Evolutionary conservation across 2,797 vertebrate genomes (phyloP), one percentile per base, ranked within the genome.

Genomic region (Oceanodroma leucorhoa): DNA sequence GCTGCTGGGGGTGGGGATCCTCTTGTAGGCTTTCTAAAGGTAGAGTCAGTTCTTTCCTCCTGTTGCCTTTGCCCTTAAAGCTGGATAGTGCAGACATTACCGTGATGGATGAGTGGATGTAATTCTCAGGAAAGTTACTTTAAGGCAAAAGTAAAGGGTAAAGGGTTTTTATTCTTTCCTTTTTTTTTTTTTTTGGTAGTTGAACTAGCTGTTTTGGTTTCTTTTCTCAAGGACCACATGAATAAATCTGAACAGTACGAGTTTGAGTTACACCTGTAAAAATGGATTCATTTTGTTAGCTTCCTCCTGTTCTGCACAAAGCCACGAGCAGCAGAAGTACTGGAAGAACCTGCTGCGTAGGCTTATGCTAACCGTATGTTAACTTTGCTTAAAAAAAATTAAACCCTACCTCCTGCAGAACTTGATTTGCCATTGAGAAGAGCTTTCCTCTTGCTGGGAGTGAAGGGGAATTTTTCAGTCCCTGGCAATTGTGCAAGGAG

Each of bases 301-400:
- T 96, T 94, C 94, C 94, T 94, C 91, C 95, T 96, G 95, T 93
- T 94, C 78, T 95, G 78, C 78, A 96, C 95, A 95, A 97, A 95
- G 88, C 86, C 92, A 48, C 1, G 3, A 90, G 71, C 90, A 93
- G 91, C 90, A 93, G 80, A 95, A 93, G 83, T 89, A 84, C 85
- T 96, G 95, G 91, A 94, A 96, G 95, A 95, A 93, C 95, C 96
- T 93, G 89, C 95, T 97, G 93, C 78, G 91, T 97, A 90, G 95
- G 96, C 95, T 96, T 96, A 95, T 97, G 96, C 92, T 93, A 97
- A 96, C 96, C 86, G 86, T 97, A 95, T 97, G 95, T 96, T 97
- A 97, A 96, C 94, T 93, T 96, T 90, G 94, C 93, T 96, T 83
- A 76, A 94, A 95, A 96, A 95, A 95, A 95, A 97, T 95, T 96